Percentiles rank a stretch among this genome's conserved stretches.
These are phyloP conservation scores for Threskiornis aethiopicus DNA, from an alignment of 2,797 vertebrate species.

Conservation along the genomic window DNA sequence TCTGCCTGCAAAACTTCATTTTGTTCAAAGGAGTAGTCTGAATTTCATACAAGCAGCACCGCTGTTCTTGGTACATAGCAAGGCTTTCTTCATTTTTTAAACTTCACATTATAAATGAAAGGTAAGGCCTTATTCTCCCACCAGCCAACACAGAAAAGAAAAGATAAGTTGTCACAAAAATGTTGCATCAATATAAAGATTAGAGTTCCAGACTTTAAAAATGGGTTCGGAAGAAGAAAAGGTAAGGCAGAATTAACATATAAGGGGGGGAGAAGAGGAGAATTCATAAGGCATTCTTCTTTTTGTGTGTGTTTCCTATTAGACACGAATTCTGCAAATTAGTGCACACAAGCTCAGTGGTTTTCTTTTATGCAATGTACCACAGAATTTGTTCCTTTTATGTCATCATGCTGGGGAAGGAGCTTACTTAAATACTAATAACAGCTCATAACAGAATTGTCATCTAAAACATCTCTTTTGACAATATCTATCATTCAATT, in stretches of 20 bases:
- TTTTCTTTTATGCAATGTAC: background rate
- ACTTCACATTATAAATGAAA: background rate
- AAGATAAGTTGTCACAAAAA: background rate
- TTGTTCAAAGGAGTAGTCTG: background rate
- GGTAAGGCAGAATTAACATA: background rate
- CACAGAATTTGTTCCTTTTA: background rate
- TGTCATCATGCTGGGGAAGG: background rate
- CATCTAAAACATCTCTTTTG: background rate
- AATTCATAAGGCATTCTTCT: background rate
- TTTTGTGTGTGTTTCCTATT: background rate
- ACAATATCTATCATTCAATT: background rate
- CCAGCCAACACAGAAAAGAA: background rate
- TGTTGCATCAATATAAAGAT: background rate
- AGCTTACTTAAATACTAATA: background rate
- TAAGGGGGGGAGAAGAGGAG: background rate
- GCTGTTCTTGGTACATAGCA: rapidly evolving
- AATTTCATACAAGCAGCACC: background rate
- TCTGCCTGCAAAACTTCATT: background rate
- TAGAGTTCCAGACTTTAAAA: background rate
- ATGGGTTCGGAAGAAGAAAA: background rate
- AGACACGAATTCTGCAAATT: background rate
- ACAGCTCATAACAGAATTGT: background rate
- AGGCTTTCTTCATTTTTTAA: background rate
- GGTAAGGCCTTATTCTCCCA: background rate
- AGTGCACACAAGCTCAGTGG: background rate